Conservation (phyloP, 2,888 invertebrate species). For the Eristalis arbustorum region DNA sequence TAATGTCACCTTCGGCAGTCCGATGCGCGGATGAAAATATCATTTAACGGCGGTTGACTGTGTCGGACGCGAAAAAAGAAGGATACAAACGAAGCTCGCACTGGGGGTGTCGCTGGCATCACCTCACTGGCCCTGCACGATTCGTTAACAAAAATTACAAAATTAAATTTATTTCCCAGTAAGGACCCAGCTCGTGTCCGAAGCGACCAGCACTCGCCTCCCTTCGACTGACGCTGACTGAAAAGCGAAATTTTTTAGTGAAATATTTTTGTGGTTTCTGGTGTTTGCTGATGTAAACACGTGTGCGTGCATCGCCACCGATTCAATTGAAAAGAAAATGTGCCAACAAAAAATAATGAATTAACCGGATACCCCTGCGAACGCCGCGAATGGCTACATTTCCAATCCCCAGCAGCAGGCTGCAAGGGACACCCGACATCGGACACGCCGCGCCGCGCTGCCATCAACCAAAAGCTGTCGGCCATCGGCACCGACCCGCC, state of each 20-base stretch:
- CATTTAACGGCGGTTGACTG: conserved; percentile 45
- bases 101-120: background rate
- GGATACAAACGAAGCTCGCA: background rate
- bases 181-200: background rate
- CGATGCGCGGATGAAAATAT: conserved; percentile 1
- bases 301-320: conserved; percentile 27
- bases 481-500: background rate
- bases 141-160: conserved; percentile 38
- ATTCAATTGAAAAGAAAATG: conserved; percentile 65
- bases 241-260: conserved; percentile 43
- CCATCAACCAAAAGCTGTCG: background rate
- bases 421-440: background rate
- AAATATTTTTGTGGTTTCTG: conserved; percentile 66
- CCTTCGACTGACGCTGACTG: too few relatives aligned
- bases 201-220: background rate
- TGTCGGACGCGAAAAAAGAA: background rate
- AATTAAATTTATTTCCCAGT: conserved; percentile 51
- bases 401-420: conserved; percentile 42
- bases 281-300: conserved; percentile 45
- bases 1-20: background rate
- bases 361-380: background rate
- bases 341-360: conserved; percentile 26
- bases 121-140: conserved; percentile 11
- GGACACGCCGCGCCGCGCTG: background rate
- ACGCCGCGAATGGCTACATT: conserved; percentile 48